Evolutionary conservation across 2,797 vertebrate species (phyloP).

Genomic region (Aeoliscus strigatus): DNA sequence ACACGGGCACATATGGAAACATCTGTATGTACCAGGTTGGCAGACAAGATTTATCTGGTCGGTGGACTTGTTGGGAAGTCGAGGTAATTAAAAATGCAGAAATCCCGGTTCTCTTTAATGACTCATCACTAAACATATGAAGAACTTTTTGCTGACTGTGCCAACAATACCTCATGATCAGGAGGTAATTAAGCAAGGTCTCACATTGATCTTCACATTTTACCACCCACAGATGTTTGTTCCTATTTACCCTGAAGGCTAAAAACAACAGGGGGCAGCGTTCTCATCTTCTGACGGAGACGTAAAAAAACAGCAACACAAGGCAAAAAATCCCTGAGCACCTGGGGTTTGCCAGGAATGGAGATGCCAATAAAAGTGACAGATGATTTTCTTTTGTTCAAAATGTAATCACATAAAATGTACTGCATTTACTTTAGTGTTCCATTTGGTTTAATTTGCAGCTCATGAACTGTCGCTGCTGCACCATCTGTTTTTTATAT

Average conservation of each 20-base stretch:
- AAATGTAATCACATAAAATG: conserved; percentile 12
- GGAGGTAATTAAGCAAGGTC: conserved; percentile 37
- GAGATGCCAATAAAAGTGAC: neutral
- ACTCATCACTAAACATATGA: conserved; percentile 48
- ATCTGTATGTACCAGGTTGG: too few relatives aligned
- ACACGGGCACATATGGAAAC: too few relatives aligned
- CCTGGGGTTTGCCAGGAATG: conserved; percentile 1
- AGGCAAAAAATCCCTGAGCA: conserved; percentile 3
- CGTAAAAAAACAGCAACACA: conserved; percentile 7
- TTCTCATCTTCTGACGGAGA: conserved; percentile 23
- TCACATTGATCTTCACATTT: conserved; percentile 38
- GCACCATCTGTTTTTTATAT: conserved; percentile 48
- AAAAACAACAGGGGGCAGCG: neutral
- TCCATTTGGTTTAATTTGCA: conserved; percentile 26
- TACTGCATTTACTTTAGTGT: conserved; percentile 14
- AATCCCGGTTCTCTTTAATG: conserved; percentile 34
- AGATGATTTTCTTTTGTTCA: conserved; percentile 1
- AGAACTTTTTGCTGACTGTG: conserved; percentile 46
- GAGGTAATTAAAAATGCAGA: conserved; percentile 54
- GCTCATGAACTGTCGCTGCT: too few relatives aligned
- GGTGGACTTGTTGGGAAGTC: conserved; percentile 12
- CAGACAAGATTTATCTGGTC: too few relatives aligned
- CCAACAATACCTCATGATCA: conserved; percentile 34
- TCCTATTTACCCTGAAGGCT: conserved; percentile 19
- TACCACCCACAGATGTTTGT: conserved; percentile 23